Evolutionary conservation across 2,113 vertebrate species (phyloP).

Genomic region (Lagopus muta): DNA sequence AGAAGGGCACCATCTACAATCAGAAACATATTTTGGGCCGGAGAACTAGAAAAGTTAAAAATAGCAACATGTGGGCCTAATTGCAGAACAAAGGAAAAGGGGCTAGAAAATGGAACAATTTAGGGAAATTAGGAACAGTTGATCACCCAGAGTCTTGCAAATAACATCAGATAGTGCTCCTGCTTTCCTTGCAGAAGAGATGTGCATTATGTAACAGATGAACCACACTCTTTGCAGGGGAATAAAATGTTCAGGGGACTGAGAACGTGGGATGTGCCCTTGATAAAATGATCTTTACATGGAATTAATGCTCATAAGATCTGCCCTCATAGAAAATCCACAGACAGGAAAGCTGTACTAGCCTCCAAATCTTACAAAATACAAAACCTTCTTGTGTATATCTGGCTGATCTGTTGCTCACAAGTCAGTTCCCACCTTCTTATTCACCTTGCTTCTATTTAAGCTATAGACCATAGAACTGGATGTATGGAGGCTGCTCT

Average conservation of each 20-base stretch:
- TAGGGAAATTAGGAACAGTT: constrained; percentile 60
- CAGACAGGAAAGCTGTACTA: neutral
- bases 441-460: neutral
- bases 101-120: constrained; percentile 56
- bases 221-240: neutral
- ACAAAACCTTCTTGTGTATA: neutral
- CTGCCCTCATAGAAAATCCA: neutral
- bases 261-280: neutral
- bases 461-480: neutral
- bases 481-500: neutral
- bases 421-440: neutral
- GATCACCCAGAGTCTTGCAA: neutral
- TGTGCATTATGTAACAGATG: neutral
- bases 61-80: constrained; percentile 53
- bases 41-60: constrained; percentile 62
- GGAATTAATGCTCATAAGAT: neutral
- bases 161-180: neutral
- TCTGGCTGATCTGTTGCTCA: neutral
- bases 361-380: neutral
- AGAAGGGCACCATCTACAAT: constrained; percentile 50
- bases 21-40: constrained; percentile 50
- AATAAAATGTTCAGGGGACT: neutral
- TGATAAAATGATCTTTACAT: neutral
- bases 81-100: constrained; percentile 55
- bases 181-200: neutral